These are phyloP conservation scores for Tympanoctomys barrerae DNA, from an alignment of 2,797 vertebrate genomes.

Conservation along the genomic window DNA sequence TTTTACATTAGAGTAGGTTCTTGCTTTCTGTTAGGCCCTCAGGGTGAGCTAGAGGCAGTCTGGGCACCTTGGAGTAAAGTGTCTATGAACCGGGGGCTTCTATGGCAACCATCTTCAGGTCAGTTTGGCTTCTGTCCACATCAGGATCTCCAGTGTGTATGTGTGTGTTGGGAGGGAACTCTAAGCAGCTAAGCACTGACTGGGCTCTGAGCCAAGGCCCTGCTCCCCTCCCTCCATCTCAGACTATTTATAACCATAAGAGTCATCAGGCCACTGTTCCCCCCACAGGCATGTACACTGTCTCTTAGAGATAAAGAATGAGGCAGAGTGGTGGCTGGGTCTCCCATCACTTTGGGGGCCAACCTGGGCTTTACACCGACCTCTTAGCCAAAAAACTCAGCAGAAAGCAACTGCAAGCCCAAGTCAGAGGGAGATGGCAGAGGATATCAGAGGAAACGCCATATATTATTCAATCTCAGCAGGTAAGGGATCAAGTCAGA, in stretches of 20 bases:
- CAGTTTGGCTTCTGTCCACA: conserved; percentile 64
- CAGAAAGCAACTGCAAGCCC: not conserved
- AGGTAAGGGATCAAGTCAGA: conserved; percentile 1
- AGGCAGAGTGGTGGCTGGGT: conserved; percentile 45
- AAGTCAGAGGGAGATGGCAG: not conserved
- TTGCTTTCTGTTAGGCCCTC: conserved; percentile 32
- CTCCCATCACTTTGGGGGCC: not conserved
- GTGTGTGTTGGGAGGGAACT: not conserved
- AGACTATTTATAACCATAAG: conserved; percentile 78
- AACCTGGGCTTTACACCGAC: not conserved
- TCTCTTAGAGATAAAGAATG: conserved; percentile 61
- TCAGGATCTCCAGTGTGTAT: conserved; percentile 59
- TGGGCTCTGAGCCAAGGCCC: conserved; percentile 74
- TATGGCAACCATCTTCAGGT: conserved; percentile 66
- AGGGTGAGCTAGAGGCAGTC: conserved; percentile 11
- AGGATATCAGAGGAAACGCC: not conserved
- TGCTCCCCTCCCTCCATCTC: conserved; percentile 21
- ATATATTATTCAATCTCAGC: not conserved
- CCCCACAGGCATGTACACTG: not conserved
- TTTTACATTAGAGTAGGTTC: conserved; percentile 39
- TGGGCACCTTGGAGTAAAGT: not conserved
- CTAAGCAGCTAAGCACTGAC: conserved; percentile 71
- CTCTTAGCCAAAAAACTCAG: conserved; percentile 26
- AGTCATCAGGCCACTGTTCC: conserved; percentile 57
- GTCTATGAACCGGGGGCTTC: conserved; percentile 57